Percentiles rank a stretch among this genome's conserved stretches.
Conservation (phyloP, 2,797 vertebrate species). For the Gastrophryne carolinensis region DNA sequence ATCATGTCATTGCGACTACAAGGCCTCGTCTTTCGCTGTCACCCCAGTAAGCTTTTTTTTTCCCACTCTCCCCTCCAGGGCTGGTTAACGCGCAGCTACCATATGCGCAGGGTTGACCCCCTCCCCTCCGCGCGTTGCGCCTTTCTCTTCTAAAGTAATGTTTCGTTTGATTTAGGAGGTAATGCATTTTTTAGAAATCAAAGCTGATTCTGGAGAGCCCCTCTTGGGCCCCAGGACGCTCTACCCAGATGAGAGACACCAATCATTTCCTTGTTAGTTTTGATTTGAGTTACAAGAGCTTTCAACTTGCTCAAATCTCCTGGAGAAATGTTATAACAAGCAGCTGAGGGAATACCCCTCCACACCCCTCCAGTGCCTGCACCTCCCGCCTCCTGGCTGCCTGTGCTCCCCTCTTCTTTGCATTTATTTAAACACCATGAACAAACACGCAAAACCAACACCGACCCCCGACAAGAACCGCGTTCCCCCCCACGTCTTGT, state of each 20-base stretch:
- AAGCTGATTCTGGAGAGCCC: conserved; percentile 76
- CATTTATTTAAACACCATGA: conserved; percentile 50
- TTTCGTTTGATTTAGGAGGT: conserved; percentile 90
- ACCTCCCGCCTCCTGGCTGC: neutral
- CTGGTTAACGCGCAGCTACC: neutral
- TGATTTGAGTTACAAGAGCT: conserved; percentile 89
- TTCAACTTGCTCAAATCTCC: conserved; percentile 95
- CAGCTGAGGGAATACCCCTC: conserved; percentile 84
- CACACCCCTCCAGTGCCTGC: neutral
- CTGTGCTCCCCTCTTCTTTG: conserved; percentile 12
- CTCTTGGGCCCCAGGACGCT: conserved; percentile 72
- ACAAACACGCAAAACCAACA: conserved; percentile 43
- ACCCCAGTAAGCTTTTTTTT: neutral
- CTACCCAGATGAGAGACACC: conserved; percentile 85
- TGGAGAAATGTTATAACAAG: conserved; percentile 98
- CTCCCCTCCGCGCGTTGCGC: neutral
- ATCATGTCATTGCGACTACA: too few relatives aligned
- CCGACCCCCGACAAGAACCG: too few relatives aligned
- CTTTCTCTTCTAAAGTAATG: conserved; percentile 70
- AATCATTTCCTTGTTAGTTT: conserved; percentile 97
- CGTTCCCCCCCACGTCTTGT: too few relatives aligned
- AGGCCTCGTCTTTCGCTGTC: too few relatives aligned
- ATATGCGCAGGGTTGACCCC: neutral
- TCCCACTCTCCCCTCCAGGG: conserved; percentile 10
- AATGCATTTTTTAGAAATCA: conserved; percentile 93